phyloP scores from a whole-genome alignment of 2,888 invertebrate genomes.

The Brenthis hecate region DNA sequence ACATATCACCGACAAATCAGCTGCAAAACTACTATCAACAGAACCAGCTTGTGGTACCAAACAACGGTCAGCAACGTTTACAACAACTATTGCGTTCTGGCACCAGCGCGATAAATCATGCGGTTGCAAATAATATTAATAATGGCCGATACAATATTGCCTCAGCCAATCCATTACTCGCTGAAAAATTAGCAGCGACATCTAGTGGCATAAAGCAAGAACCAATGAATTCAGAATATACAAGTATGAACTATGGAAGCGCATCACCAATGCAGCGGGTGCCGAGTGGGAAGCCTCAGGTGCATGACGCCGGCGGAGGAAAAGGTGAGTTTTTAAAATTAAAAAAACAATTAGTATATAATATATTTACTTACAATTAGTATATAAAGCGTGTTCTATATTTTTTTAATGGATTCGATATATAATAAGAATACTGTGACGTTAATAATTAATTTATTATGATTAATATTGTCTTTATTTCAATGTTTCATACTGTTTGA shows the following conservation, averaged over 20 bases:
- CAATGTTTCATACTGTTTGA: background rate
- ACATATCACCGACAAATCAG: slow-evolving; percentile 71
- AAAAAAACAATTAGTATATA: background rate
- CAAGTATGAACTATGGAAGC: slow-evolving; percentile 78
- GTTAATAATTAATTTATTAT: background rate
- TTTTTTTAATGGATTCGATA: too few relatives aligned
- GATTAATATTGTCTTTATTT: background rate
- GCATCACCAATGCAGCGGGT: slow-evolving; percentile 79
- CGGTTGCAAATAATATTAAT: slow-evolving; percentile 73
- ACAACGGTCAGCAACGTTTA: slow-evolving; percentile 72
- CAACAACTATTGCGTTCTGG: slow-evolving; percentile 75
- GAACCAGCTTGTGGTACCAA: slow-evolving; percentile 64
- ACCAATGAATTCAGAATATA: slow-evolving; percentile 76
- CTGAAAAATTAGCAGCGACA: slow-evolving; percentile 92
- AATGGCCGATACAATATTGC: slow-evolving; percentile 89
- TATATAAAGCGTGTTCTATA: too few relatives aligned
- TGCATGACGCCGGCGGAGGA: slow-evolving; percentile 80
- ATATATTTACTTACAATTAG: background rate
- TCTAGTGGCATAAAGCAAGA: slow-evolving; percentile 83
- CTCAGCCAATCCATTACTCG: slow-evolving; percentile 92
- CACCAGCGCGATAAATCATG: slow-evolving; percentile 75
- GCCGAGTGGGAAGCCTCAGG: slow-evolving; percentile 78
- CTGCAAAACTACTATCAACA: slow-evolving; percentile 74
- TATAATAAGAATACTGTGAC: too few relatives aligned
- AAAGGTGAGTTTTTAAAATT: slow-evolving; percentile 72